Percentiles rank a stretch among this genome's conserved stretches.
Evolutionary conservation across 2,888 invertebrate genomes (phyloP).

Genomic region (Matsumyia berberina): DNA sequence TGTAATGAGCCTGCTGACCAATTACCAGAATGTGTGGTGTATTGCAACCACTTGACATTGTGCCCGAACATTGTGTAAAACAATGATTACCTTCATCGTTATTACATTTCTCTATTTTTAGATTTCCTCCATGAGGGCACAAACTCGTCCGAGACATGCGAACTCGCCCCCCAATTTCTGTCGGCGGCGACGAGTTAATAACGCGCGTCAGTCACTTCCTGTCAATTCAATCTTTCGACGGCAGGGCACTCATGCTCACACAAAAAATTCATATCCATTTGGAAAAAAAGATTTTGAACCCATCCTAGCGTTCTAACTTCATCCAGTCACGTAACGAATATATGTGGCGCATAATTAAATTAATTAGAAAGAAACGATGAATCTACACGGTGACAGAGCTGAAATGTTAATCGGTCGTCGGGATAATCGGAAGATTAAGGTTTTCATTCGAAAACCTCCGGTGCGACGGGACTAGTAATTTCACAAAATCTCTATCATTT

Average conservation of each 20-base stretch:
- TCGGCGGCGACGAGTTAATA: conserved; percentile 14
- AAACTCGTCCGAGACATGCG: conserved; percentile 9
- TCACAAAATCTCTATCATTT: background rate
- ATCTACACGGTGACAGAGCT: conserved; percentile 40
- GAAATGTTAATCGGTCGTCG: conserved; percentile 35
- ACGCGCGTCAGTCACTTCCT: conserved; percentile 21
- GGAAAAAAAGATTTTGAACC: background rate
- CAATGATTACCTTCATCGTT: background rate
- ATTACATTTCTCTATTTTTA: background rate
- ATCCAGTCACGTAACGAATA: conserved; percentile 40
- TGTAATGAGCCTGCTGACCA: conserved; percentile 4
- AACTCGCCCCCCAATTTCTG: background rate
- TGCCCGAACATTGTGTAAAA: background rate
- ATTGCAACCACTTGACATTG: conserved; percentile 12
- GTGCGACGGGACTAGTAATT: conserved; percentile 14
- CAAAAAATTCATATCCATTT: background rate
- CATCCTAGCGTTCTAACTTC: background rate
- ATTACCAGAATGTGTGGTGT: conserved; percentile 14
- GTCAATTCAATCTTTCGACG: background rate
- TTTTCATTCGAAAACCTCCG: conserved; percentile 2
- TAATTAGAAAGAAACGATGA: conserved; percentile 22
- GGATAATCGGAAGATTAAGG: conserved; percentile 37
- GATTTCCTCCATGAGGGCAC: background rate
- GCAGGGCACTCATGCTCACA: no score
- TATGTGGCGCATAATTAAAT: conserved; percentile 12